Evolutionary conservation across 2,888 invertebrate species (phyloP).

Genomic region (Melieria omissa): DNA sequence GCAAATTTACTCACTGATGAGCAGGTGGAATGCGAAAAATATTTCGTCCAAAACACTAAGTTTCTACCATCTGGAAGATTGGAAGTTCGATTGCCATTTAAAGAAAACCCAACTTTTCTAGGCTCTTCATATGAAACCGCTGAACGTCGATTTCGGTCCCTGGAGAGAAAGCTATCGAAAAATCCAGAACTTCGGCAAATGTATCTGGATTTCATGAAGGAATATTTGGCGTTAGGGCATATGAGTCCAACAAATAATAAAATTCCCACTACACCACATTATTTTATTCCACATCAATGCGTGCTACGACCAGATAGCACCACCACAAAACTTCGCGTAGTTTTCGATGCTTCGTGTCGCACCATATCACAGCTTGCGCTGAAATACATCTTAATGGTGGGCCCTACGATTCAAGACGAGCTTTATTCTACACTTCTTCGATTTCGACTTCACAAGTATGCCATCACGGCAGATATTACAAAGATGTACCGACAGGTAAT

Average conservation of each 20-base stretch:
- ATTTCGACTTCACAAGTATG: background rate
- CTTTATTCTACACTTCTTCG: background rate
- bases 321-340: conserved; percentile 39
- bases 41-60: too few species aligned
- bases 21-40: too few species aligned
- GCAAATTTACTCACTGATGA: too few species aligned
- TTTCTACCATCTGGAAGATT: background rate
- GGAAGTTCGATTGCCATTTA: background rate
- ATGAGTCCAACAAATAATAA: conserved; percentile 15
- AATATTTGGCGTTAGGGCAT: background rate
- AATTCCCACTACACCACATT: conserved; percentile 26
- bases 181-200: conserved; percentile 15
- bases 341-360: conserved; percentile 38
- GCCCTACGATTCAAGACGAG: conserved; percentile 19
- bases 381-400: conserved; percentile 41
- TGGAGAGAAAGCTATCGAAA: conserved; percentile 27
- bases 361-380: conserved; percentile 34
- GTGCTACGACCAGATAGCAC: conserved; percentile 35
- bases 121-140: background rate
- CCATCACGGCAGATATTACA: conserved; percentile 21
- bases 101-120: background rate
- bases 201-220: background rate
- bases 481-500: conserved; percentile 33
- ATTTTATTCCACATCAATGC: conserved; percentile 40
- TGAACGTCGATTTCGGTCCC: background rate